phyloP scores from a whole-genome alignment of 2,888 invertebrate genomes.

The Drosophila robusta region DNA sequence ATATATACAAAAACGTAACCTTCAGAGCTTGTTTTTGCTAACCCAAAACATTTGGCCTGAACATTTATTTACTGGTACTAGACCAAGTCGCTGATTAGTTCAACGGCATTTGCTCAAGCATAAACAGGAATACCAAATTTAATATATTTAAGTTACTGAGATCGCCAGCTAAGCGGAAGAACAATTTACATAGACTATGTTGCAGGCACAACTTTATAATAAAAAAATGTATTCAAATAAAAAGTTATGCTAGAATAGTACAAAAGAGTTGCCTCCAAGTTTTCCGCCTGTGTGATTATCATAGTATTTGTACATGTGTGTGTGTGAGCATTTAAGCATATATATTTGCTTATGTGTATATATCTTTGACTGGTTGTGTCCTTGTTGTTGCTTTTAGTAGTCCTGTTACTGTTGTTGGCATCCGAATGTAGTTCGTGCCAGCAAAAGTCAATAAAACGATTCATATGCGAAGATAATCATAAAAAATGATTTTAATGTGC shows the following conservation, averaged over 20 bases:
- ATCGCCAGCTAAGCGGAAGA: no score
- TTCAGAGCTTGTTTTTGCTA: no score
- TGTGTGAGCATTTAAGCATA: not conserved
- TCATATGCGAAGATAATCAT: constrained; percentile 62
- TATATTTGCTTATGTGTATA: not conserved
- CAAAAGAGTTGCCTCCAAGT: constrained; percentile 15
- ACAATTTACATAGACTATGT: no score
- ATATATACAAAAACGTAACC: no score
- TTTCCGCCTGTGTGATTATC: constrained; percentile 14
- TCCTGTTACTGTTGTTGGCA: not conserved
- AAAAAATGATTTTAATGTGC: constrained; percentile 66
- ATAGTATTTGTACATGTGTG: not conserved
- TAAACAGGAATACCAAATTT: no score
- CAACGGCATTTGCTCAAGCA: no score
- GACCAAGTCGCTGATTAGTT: no score
- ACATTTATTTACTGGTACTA: no score
- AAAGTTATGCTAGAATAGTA: constrained; percentile 5
- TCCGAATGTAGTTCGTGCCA: constrained; percentile 5
- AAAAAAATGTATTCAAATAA: constrained; percentile 2
- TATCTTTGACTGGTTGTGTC: constrained; percentile 3
- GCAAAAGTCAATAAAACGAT: constrained; percentile 65
- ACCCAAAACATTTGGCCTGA: no score
- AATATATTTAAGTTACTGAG: no score
- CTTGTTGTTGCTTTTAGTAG: not conserved
- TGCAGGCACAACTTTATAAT: not conserved